A percentile compares a stretch with the other conserved stretches of the same genome.
These are phyloP conservation scores for Setophaga coronata DNA, from an alignment of 2,113 vertebrate genomes.

Conservation along the genomic window DNA sequence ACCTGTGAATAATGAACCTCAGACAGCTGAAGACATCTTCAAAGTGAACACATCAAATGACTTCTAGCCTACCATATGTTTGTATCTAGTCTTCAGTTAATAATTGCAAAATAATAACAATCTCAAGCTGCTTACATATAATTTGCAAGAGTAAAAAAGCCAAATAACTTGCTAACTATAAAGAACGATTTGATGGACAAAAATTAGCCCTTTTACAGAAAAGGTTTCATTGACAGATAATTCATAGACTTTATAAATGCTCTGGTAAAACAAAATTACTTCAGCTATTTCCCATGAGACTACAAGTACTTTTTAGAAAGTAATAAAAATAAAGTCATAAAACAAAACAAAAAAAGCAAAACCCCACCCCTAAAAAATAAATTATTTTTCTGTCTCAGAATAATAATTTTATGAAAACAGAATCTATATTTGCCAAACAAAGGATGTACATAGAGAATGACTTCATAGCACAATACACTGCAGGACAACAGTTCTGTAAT, in stretches of 20 bases:
- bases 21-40: slow-evolving; percentile 1
- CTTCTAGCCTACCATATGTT: not conserved
- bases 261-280: not conserved
- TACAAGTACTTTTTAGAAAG: not conserved
- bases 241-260: not conserved
- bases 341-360: not conserved
- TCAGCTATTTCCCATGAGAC: not conserved
- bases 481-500: not conserved
- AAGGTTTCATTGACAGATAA: not conserved
- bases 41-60: slow-evolving; percentile 17
- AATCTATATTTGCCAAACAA: not conserved
- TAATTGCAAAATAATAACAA: not conserved
- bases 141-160: not conserved
- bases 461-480: not conserved
- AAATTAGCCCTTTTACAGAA: not conserved
- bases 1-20: not conserved
- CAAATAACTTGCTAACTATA: not conserved
- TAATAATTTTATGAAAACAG: not conserved
- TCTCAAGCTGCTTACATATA: not conserved
- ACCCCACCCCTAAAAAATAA: fast-evolving
- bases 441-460: not conserved
- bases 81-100: not conserved
- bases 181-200: not conserved
- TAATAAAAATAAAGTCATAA: not conserved
- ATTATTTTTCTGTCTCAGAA: not conserved